Percentiles rank a stretch among this genome's conserved stretches.
Evolutionary conservation across 2,113 vertebrate genomes (phyloP).

Genomic region (Upupa epops): DNA sequence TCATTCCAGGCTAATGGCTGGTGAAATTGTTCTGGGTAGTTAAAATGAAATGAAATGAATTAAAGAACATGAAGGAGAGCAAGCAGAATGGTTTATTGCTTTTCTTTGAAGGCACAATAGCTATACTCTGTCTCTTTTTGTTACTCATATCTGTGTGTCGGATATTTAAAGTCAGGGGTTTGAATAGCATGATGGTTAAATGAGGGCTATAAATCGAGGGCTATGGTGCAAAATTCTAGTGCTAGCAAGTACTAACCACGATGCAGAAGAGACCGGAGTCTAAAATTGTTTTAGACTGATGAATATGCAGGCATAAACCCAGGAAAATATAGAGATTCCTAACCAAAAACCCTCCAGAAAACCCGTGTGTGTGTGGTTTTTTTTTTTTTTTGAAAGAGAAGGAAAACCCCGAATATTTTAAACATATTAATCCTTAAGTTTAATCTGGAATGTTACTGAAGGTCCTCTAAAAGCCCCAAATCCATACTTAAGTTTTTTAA

Average conservation of each 20-base stretch:
- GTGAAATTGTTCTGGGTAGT: conserved; percentile 82
- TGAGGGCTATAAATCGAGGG: conserved; percentile 72
- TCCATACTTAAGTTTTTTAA: background rate
- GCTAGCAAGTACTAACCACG: conserved; percentile 50
- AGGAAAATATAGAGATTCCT: background rate
- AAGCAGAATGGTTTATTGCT: conserved; percentile 78
- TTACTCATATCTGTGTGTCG: conserved; percentile 69
- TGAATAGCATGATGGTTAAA: conserved; percentile 68
- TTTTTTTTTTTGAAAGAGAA: background rate
- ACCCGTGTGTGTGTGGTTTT: too few relatives aligned
- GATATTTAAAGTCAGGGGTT: conserved; percentile 73
- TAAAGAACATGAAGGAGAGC: conserved; percentile 78
- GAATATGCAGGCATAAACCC: conserved; percentile 59
- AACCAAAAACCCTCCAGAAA: background rate
- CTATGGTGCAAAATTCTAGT: conserved; percentile 56
- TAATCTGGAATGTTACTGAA: background rate
- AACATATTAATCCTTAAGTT: background rate
- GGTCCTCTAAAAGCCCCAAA: background rate
- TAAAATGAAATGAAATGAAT: conserved; percentile 85
- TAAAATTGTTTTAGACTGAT: conserved; percentile 68
- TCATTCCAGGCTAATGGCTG: conserved; percentile 81
- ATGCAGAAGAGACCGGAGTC: conserved; percentile 16
- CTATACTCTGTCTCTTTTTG: conserved; percentile 73
- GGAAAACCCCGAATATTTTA: background rate
- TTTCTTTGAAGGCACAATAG: conserved; percentile 78